A percentile compares a stretch with the other conserved stretches of the same genome.
Conservation (phyloP, 2,113 vertebrate species). For the Redunca redunca region DNA sequence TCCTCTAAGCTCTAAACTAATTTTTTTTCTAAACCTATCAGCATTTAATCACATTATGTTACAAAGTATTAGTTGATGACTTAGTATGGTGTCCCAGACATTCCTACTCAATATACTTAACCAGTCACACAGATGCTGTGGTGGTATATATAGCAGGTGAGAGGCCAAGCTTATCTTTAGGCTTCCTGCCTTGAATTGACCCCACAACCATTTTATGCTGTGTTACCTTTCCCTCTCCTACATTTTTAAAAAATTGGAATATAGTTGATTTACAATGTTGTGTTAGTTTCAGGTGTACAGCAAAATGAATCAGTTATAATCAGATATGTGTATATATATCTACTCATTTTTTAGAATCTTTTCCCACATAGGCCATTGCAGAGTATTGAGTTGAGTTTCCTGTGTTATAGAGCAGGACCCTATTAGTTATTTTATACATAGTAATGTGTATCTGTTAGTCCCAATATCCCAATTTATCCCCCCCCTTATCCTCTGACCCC, state of each 20-base stretch:
- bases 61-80: not conserved
- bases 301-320: not conserved
- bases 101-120: not conserved
- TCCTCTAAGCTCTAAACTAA: not conserved
- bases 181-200: not conserved
- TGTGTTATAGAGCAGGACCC: not conserved
- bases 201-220: not conserved
- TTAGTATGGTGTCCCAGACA: not conserved
- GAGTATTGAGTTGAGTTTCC: not conserved
- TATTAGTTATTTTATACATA: not conserved
- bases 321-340: not conserved
- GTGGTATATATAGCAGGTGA: not conserved
- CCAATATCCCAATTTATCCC: not conserved
- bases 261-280: not conserved
- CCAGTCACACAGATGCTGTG: not conserved
- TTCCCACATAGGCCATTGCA: not conserved
- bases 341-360: not conserved
- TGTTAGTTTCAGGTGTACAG: not conserved
- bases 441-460: not conserved
- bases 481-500: rapidly evolving
- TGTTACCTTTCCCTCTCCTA: not conserved
- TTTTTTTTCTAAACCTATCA: not conserved
- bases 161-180: not conserved
- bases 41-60: not conserved
- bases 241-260: not conserved